Base-by-base conservation (phyloP, 2,888 invertebrate species). In the Pseudeuparius sepicola region DNA sequence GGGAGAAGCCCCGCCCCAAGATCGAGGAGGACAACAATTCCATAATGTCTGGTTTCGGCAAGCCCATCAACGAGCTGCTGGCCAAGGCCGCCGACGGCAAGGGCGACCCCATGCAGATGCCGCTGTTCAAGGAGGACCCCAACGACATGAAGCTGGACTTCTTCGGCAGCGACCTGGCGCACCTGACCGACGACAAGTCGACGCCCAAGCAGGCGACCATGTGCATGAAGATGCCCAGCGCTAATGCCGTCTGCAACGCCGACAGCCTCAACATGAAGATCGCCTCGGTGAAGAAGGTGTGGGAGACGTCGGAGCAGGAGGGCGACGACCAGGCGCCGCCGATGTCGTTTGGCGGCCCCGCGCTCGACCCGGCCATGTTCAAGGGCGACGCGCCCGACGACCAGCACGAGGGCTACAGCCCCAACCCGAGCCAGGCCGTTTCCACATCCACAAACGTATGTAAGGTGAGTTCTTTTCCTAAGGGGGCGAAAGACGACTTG, bases 91-190 rank as follows among this genome's bases (percentile, higher is more conserved):
- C 13, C 9, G 20, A 20, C 12, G 28, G 31, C 18, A 68, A 69
- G 45, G 57, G 50, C 27, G 60, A 66, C 44, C 57, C 42, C 2
- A 65, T 67, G 27, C 68, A 67, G 39, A 66, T 86, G 53, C 79
- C 77, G n/a, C 71, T 85, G 57, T 85, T 83, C 51, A 75, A 75
- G 37, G 86, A 87, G 57, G 85, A 87, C 53, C 78, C 74, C 14
- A 87, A 87, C 51, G 89, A 89, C 54, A 86, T 92, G 75, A 90
- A 90, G 61, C 66, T 93, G 36, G 89, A 90, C 60, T 93, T 93
- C 59, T 92, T 92, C 60, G 88, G 89, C 54, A 78, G 84, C 11
- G 86, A 85, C 50, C 69, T 88, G 31, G 75, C 75, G 10, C 80
- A 77, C 56, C 66, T 83, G 26, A 75, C 81, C 2, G 83, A 81